Conservation (phyloP, 1,140 invertebrate genomes). For the Drosophila pectinifera region DNA sequence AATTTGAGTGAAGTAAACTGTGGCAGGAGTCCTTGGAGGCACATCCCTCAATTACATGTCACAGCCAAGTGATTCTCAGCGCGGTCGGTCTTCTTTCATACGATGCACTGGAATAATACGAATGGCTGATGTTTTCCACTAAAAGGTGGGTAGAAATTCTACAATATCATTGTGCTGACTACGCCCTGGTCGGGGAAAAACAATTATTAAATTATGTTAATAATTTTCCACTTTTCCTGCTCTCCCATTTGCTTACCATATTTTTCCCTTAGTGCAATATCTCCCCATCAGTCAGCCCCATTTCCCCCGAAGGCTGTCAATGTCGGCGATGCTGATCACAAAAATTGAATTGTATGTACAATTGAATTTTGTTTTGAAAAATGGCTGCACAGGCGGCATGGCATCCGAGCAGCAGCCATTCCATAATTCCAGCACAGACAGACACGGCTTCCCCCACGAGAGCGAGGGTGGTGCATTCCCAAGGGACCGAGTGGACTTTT, state of each 20-base stretch:
- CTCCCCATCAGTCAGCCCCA: not conserved
- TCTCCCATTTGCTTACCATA: not conserved
- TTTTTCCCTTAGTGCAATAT: not conserved
- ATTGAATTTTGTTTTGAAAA: constrained; percentile 71
- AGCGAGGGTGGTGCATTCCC: not conserved
- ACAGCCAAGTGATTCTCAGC: constrained; percentile 66
- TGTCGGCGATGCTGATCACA: constrained; percentile 69
- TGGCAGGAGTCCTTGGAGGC: not conserved
- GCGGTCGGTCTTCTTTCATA: constrained; percentile 14
- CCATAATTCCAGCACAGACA: constrained; percentile 54
- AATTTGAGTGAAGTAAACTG: constrained; percentile 1
- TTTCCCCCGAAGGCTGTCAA: constrained; percentile 54
- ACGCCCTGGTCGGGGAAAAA: too few species aligned
- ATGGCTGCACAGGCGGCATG: constrained; percentile 31
- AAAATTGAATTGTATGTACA: constrained; percentile 78
- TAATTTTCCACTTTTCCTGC: too few species aligned
- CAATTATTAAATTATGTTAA: too few species aligned
- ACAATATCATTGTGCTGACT: too few species aligned
- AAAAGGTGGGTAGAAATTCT: too few species aligned
- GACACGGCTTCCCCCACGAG: not conserved
- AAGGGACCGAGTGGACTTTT: not conserved
- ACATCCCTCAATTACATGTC: constrained; percentile 27
- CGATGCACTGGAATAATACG: constrained; percentile 4
- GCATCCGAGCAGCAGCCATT: constrained; percentile 46
- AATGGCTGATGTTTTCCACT: too few species aligned